Evolutionary conservation across 1,140 invertebrate genomes (phyloP), one percentile per base, ranked within the genome.

Genomic region (Drosophila watanabei): DNA sequence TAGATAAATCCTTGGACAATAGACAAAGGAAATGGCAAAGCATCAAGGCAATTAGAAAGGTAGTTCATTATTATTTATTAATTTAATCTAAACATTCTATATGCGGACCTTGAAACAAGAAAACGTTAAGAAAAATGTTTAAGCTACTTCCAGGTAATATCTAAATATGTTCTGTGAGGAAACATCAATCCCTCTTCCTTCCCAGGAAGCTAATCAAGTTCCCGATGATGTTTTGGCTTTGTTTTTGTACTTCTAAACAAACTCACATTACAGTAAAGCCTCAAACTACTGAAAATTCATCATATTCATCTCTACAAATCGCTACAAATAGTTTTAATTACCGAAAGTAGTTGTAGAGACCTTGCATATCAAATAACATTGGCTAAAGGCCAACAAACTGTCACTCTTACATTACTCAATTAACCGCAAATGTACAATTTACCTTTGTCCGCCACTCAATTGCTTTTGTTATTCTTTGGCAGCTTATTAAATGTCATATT

Each of bases 401-500:
- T 11, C 54, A 39, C 9, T 57, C 20, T 18, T 14, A 43, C 11
- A 41, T 62, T 63, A 62, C 18, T 33, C 35, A 43, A 65, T 65
- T 43, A 63, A 43, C 28, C 58, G 11, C 16, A 24, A 62, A 62
- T 33, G 62, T 45, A 66, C 39, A 63, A 66, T 68, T 68, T 65
- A 11, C 59, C 33, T 35, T 59, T 48, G 32, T 32, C 49, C 49
- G 49, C 32, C 35, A 54, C 64, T 70, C n/a, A 69, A 37, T 71
- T 63, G 35, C 64, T 57, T 28, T 63, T 71, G 39, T 48, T 63
- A 48, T 69, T 69, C 68, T 14, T 37, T 69, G 49, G 39, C 68
- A 69, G 68, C 63, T 69, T 69, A 69, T 48, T 72, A 71, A 60
- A 59, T 41, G 54, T 35, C 52, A 71, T 30, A 39, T 56, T 57